Evolutionary conservation across 1,140 invertebrate species (phyloP), one percentile per base, ranked within the genome.

Genomic region (Bombus waltoni): DNA sequence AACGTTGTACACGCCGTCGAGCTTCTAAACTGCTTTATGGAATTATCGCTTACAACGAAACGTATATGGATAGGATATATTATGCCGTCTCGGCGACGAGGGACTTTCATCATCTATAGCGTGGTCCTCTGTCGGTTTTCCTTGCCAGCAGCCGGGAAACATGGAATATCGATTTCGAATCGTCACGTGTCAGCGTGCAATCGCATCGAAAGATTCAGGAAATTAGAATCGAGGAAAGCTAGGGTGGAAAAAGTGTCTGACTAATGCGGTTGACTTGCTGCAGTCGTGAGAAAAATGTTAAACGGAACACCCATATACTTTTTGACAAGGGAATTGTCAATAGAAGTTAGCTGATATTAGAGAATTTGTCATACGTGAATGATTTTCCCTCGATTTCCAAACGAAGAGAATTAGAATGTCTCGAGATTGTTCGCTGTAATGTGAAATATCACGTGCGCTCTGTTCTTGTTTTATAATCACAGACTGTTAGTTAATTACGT

Each of bases 151-250:
- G 6, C 71, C 68, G 70, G 70, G 32, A 81, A 72, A 13, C 38
- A 81, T 38, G 68, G 38, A 13, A 25, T 22, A 81, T 72, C 70
- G 38, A 42, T 32, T 35, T 44, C 22, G 35, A 81, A 72, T 81
- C 38, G 70, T 42, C 80, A 81, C 80, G 80, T 59, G 68, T 59
- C 35, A 47, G 35, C 25, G 78, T 62, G 68, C 35, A 42, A 32
- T 32, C 68, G 38, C 40, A 10, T 35, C 70, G 32, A 53, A 73
- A 13, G 25, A 81, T 4, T 25, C 70, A 73, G 70, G 80, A 81
- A 81, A 81, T 81, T 81, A 53, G 70, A 35, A 66, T 62, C n/a
- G 10, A 44, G 28, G 4, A n/a, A 62, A 73, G 38, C 13, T n/a
- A 10, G 38, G 71, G 38, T 40, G 38, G 18, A 42, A 38, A 57